phyloP scores from a whole-genome alignment of 2,888 invertebrate genomes.

The Papilio elwesi region DNA sequence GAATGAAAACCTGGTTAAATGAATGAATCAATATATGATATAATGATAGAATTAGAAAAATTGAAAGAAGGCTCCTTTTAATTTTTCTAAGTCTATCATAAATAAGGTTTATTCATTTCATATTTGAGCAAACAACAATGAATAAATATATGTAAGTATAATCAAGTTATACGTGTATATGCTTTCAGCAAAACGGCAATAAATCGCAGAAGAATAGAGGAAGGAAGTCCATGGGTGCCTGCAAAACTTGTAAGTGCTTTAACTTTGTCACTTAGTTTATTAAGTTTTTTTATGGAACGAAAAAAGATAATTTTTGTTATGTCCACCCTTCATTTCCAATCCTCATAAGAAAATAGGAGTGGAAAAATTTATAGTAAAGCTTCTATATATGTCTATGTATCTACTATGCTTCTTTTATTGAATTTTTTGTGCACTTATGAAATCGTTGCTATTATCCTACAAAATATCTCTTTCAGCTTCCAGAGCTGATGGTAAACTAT shows the following conservation, averaged over 20 bases:
- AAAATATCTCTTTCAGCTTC: constrained; percentile 43
- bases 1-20: not conserved
- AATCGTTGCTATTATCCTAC: not conserved
- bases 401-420: not conserved
- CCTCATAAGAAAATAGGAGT: no score
- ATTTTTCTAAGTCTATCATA: no score
- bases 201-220: constrained; percentile 43
- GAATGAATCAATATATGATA: constrained; percentile 32
- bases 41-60: no score
- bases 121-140: no score
- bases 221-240: constrained; percentile 48
- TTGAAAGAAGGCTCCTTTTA: no score
- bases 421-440: not conserved
- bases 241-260: constrained; percentile 44
- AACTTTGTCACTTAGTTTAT: not conserved
- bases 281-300: no score
- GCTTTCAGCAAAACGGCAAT: constrained; percentile 36
- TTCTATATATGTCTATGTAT: no score
- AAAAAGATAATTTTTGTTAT: no score
- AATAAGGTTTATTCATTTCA: no score
- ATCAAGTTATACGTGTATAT: not conserved
- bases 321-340: no score
- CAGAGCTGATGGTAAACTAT: constrained; percentile 57
- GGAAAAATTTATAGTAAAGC: no score
- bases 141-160: not conserved